Conservation (phyloP, 2,113 vertebrate genomes). For the Plestiodon gilberti region DNA sequence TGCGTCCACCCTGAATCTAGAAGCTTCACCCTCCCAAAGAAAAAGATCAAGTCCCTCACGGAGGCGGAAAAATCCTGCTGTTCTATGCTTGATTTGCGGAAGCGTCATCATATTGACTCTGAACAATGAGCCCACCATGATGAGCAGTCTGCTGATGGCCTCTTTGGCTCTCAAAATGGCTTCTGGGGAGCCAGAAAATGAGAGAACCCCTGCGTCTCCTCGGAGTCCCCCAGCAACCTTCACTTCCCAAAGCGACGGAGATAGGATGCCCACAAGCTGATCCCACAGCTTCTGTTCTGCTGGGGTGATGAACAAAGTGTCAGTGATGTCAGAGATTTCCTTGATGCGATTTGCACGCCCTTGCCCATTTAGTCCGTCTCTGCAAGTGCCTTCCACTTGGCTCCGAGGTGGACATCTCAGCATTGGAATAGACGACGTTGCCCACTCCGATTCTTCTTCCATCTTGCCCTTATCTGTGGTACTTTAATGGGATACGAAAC, state of each 20-base stretch:
- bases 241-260: constrained; percentile 3
- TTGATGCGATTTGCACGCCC: not conserved
- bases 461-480: not conserved
- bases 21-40: not conserved
- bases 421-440: not conserved
- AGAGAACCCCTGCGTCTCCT: not conserved
- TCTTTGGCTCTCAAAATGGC: not conserved
- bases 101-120: not conserved
- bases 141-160: constrained; percentile 10
- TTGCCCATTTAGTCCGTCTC: too few relatives aligned
- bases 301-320: not conserved
- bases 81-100: not conserved
- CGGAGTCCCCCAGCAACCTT: not conserved
- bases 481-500: not conserved
- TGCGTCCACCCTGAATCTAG: not conserved
- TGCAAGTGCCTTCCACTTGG: not conserved
- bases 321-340: not conserved
- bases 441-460: not conserved
- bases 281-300: not conserved
- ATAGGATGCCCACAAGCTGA: not conserved
- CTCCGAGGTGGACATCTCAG: not conserved
- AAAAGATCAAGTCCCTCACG: not conserved
- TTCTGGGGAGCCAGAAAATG: not conserved
- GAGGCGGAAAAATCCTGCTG: not conserved
- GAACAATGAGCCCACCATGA: not conserved